Evolutionary conservation across 2,113 vertebrate genomes (phyloP), one percentile per base, ranked within the genome.

Genomic region (Pithys albifrons): DNA sequence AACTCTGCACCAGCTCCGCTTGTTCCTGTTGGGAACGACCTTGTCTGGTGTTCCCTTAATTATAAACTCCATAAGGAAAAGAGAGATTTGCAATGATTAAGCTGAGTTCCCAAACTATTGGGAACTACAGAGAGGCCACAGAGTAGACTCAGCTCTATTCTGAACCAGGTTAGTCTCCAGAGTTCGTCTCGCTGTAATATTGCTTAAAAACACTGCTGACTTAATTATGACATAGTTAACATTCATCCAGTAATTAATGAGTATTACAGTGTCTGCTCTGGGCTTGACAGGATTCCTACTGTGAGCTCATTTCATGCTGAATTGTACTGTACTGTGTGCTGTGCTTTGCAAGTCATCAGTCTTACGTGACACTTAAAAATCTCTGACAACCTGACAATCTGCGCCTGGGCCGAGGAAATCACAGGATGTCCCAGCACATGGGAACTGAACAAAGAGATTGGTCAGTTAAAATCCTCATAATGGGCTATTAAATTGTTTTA

Each of bases 401-500:
- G 20, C 0, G 4, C 51, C 33, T 5, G 19, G 59, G 69, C 81
- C 12, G 9, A 73, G 91, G 73, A 65, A 78, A 72, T 74, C 37
- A 10, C 57, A 31, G 91, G 58, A 72, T 91, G 74, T 71, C 65
- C 89, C 7, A 31, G 72, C 88, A 85, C 66, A n/a, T 69, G 93
- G 93, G 85, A 93, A 72, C 43, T 2, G 0, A 58, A 29, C 89
- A 81, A 16, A 94, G 78, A 84, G 90, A 76, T 46, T 2, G 7
- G 83, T 90, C 85, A 35, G 61, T 90, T 94, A 52, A 95, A 93
- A 49, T 84, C 73, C 72, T 74, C 69, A 12, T 96, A 94, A 96
- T 93, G 93, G 85, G 29, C 92, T 95, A 43, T 93, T 95, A 96
- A 97, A 84, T 92, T 81, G 69, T 89, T 97, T 96, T 93, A 93